Conservation (phyloP, 1,140 invertebrate species). For the Eueides isabella region DNA sequence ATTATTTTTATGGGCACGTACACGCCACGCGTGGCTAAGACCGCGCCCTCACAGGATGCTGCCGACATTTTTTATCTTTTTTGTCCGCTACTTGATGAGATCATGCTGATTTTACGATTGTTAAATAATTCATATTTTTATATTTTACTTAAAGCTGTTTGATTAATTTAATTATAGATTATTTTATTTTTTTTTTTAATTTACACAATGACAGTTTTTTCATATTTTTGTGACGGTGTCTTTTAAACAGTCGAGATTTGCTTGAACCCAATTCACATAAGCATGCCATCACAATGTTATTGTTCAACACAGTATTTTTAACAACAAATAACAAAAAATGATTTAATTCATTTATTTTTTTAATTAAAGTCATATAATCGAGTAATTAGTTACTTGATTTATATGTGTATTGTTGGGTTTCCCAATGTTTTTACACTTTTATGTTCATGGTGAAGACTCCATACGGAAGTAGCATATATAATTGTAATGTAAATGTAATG, state of each 20-base stretch:
- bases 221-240: too few species aligned
- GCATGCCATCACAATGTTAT: too few species aligned
- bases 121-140: background rate
- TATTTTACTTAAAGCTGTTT: background rate
- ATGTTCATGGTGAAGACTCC: background rate
- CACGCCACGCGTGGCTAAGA: constrained; percentile 44
- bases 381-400: background rate
- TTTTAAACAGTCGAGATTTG: too few species aligned
- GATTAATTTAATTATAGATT: background rate
- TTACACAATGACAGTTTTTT: too few species aligned
- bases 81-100: constrained; percentile 36
- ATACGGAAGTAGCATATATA: background rate
- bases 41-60: constrained; percentile 42
- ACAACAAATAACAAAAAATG: too few species aligned
- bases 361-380: too few species aligned
- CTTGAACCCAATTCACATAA: too few species aligned
- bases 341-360: too few species aligned
- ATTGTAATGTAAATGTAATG: too few species aligned
- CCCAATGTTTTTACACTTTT: background rate
- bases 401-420: background rate
- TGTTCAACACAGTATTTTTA: too few species aligned
- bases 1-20: constrained; percentile 16
- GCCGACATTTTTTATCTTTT: constrained; percentile 36
- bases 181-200: too few species aligned
- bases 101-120: constrained; percentile 32